Conservation (phyloP, 2,888 invertebrate species). For the Nycteola revayana region DNA sequence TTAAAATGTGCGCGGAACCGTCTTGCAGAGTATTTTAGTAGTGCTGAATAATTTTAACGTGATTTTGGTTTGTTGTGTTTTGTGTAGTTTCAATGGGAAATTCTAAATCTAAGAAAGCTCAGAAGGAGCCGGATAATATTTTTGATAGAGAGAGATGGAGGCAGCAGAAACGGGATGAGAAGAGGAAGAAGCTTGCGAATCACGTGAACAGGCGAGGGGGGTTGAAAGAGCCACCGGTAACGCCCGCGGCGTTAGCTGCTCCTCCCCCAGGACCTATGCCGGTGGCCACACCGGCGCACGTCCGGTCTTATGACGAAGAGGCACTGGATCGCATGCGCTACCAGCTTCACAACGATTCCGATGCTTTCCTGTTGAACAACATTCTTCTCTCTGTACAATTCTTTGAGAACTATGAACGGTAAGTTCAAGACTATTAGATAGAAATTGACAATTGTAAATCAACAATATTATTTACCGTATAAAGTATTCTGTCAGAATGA, state of each 20-base stretch:
- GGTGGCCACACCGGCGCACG: slow-evolving; percentile 51
- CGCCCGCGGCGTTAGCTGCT: slow-evolving; percentile 34
- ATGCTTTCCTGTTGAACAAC: slow-evolving; percentile 89
- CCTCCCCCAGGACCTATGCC: slow-evolving; percentile 34
- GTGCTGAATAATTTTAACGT: not conserved
- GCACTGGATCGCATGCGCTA: slow-evolving; percentile 80
- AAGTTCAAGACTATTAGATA: too few species aligned
- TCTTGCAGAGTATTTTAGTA: too few species aligned
- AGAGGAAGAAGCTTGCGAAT: slow-evolving; percentile 49
- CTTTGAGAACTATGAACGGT: slow-evolving; percentile 90
- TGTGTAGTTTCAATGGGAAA: slow-evolving; percentile 60
- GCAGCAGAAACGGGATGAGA: slow-evolving; percentile 58
- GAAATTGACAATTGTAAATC: too few species aligned
- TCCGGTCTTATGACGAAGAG: slow-evolving; percentile 74
- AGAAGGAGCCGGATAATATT: slow-evolving; percentile 66
- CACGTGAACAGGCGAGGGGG: slow-evolving; percentile 48
- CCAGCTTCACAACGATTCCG: slow-evolving; percentile 83
- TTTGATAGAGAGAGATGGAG: slow-evolving; percentile 67
- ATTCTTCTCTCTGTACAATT: slow-evolving; percentile 89
- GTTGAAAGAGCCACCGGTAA: slow-evolving; percentile 46
- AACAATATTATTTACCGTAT: too few species aligned
- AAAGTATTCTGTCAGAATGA: too few species aligned
- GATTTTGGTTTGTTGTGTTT: slow-evolving; percentile 1
- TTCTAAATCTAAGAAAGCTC: slow-evolving; percentile 60
- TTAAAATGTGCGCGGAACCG: slow-evolving; percentile 28